phyloP scores from a whole-genome alignment of 1,140 invertebrate genomes.

The Cherax destructor region DNA sequence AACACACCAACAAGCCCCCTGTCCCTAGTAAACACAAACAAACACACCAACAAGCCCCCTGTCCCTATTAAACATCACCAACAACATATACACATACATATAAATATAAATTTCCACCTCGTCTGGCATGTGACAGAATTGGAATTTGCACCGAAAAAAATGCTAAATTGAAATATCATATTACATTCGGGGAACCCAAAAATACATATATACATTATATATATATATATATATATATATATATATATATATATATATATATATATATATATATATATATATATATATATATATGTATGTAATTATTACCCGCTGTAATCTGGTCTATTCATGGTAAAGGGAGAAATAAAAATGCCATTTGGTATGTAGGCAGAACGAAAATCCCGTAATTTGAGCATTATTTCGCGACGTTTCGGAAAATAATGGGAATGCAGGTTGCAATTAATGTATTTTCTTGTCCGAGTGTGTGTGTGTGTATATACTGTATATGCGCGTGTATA shows the following conservation, averaged over 20 bases:
- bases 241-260: background rate
- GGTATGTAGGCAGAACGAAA: background rate
- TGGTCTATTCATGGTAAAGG: background rate
- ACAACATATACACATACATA: background rate
- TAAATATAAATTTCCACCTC: background rate
- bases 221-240: background rate
- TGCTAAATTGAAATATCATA: background rate
- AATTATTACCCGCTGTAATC: background rate
- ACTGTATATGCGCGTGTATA: too few species aligned
- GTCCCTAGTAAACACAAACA: too few species aligned
- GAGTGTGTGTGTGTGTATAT: too few species aligned
- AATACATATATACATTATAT: background rate
- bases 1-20: too few species aligned
- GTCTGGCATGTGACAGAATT: background rate
- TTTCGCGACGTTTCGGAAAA: too few species aligned
- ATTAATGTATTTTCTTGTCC: too few species aligned
- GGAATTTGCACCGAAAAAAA: constrained; percentile 1
- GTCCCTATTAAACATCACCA: too few species aligned
- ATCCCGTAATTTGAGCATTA: too few species aligned
- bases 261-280: background rate
- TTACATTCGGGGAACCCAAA: background rate
- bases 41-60: too few species aligned
- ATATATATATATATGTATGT: background rate
- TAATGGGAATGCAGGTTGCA: too few species aligned
- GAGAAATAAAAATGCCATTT: background rate